Base-by-base conservation (phyloP, 2,113 vertebrate species). In the Gallinago undulata region DNA sequence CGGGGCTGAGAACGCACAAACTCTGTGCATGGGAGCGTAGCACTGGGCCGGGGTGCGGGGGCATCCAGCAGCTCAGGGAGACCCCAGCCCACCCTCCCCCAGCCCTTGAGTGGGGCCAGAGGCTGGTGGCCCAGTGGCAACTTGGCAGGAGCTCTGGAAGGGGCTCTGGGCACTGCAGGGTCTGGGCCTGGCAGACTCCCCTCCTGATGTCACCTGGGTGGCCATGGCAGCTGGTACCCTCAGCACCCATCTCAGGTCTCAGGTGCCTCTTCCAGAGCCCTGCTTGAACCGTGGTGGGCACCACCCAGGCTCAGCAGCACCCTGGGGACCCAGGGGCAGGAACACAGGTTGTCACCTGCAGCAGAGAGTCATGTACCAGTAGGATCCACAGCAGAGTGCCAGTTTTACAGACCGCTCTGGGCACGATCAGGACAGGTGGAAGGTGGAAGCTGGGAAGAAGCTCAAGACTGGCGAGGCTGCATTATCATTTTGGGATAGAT, bases 221-320 rank as follows among this genome's bases (percentile, higher is more conserved):
- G 10, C 56, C 5, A 0, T 10, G 66, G 48, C 19, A 51, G 14
- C 23, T 41, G n/a, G 28, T 64, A 41, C 30, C 77, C 39, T 74
- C 59, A 24, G 68, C n/a, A 59, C 31, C 14, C 48, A 19, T n/a
- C 53, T 30, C n/a, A 14, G 56, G 48, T 47, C 43, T 47, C 56
- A 10, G 55, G 27, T 53, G 45, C 18, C 66, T 75, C 55, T n/a
- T 57, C 74, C 57, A 68, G 82, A 68, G 74, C 27, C 45, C 78
- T 59, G 67, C 45, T 17, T 0, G 4, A 53, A 23, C 33, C 2
- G 0, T 2, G 16, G 27, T 2, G 3, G 60, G 41, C 41, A 50
- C 21, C 66, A 4, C 22, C 23, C 63, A 6, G 51, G 59, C 45
- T n/a, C 66, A 53, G 78, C 69, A 67, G 69, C 37, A 1, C 50